These are phyloP conservation scores for Zophobas morio DNA, from an alignment of 1,140 invertebrate species.

Conservation along the genomic window DNA sequence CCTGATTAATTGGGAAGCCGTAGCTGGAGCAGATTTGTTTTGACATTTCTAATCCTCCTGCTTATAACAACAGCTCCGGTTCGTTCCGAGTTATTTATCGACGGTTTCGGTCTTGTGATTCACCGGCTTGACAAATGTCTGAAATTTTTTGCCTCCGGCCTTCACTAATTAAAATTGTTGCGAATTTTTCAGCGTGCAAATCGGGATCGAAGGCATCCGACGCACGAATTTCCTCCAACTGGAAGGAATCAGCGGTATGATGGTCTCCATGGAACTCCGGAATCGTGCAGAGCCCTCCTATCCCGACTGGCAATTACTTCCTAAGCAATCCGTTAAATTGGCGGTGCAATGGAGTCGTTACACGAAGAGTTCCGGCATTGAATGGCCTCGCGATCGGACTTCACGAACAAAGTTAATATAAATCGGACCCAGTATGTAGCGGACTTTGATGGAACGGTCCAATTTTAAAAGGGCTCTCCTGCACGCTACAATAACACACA, in stretches of 20 bases:
- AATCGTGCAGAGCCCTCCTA: slow-evolving; percentile 25
- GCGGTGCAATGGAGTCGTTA: slow-evolving; percentile 46
- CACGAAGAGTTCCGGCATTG: slow-evolving; percentile 30
- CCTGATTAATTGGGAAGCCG: slow-evolving; percentile 34
- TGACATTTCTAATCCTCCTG: slow-evolving; percentile 38
- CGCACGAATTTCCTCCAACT: not conserved
- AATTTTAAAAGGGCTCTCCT: slow-evolving; percentile 45
- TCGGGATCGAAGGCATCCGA: not conserved
- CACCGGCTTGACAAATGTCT: slow-evolving; percentile 26
- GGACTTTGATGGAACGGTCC: slow-evolving; percentile 50
- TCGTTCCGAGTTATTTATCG: slow-evolving; percentile 33
- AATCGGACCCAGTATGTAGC: slow-evolving; percentile 45
- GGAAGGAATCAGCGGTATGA: slow-evolving; percentile 15
- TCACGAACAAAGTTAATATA: slow-evolving; percentile 53
- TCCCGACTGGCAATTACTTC: slow-evolving; percentile 53
- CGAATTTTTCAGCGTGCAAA: slow-evolving; percentile 1
- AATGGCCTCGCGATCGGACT: slow-evolving; percentile 44
- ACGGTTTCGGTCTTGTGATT: slow-evolving; percentile 36
- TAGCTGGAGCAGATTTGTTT: slow-evolving; percentile 33
- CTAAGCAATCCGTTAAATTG: slow-evolving; percentile 57
- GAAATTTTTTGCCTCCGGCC: slow-evolving; percentile 3
- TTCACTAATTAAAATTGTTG: slow-evolving; percentile 23
- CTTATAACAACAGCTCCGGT: slow-evolving; percentile 26
- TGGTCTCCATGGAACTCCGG: slow-evolving; percentile 10
- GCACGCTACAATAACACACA: slow-evolving; percentile 26